These are phyloP conservation scores for Nipponacmea schrenckii DNA, from an alignment of 2,888 invertebrate species.

Conservation along the genomic window DNA sequence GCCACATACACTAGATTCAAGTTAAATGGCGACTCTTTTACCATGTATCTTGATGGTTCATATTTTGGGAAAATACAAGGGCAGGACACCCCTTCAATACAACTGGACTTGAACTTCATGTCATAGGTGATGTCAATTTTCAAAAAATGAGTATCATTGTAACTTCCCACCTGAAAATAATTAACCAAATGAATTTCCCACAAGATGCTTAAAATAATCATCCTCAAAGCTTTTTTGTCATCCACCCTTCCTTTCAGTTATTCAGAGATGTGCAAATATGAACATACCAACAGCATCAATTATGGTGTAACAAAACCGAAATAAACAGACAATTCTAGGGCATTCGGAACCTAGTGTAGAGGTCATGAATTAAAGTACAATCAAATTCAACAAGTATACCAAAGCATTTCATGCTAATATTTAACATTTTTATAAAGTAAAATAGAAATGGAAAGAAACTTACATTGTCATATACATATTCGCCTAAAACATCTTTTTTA, in stretches of 20 bases:
- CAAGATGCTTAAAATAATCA: no score
- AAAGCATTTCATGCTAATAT: no score
- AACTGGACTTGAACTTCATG: conserved; percentile 44
- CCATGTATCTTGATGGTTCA: conserved; percentile 56
- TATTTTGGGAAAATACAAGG: conserved; percentile 47
- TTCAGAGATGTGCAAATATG: no score
- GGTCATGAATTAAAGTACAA: no score
- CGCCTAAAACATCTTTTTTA: conserved; percentile 6
- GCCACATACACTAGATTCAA: conserved; percentile 67
- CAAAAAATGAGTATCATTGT: conserved; percentile 60
- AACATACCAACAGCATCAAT: no score
- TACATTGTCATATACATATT: conserved; percentile 30
- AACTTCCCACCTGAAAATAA: conserved; percentile 58
- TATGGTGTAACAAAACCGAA: no score
- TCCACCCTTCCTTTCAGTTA: no score
- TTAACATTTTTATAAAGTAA: conserved; percentile 7
- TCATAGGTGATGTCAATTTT: conserved; percentile 55
- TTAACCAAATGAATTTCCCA: no score
- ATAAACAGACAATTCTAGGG: no score
- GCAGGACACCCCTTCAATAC: conserved; percentile 37
- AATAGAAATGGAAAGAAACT: conserved; percentile 15
- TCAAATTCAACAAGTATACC: no score
- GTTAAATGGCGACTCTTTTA: conserved; percentile 43
- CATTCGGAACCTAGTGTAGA: no score
- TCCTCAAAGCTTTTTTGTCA: no score